A percentile compares a stretch with the other conserved stretches of the same genome.
These are phyloP conservation scores for Lasius platythorax DNA, from an alignment of 2,888 invertebrate genomes.

Conservation along the genomic window DNA sequence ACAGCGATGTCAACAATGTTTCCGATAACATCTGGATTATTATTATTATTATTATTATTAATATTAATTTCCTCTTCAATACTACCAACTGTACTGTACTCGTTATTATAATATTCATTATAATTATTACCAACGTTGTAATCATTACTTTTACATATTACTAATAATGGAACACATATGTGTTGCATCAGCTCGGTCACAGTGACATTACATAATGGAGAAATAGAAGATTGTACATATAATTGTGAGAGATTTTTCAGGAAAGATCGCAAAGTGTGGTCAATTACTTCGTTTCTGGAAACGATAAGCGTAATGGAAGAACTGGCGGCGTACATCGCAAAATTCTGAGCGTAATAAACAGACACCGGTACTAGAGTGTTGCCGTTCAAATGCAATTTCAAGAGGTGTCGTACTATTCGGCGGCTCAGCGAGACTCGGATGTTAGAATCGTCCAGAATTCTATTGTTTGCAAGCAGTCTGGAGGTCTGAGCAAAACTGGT, in stretches of 20 bases:
- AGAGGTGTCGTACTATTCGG: constrained; percentile 54
- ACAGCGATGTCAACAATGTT: constrained; percentile 82
- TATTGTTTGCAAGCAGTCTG: constrained; percentile 52
- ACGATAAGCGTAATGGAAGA: constrained; percentile 86
- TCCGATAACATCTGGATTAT: constrained; percentile 79
- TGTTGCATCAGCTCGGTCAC: constrained; percentile 84
- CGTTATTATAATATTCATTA: constrained; percentile 72
- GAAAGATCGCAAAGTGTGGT: constrained; percentile 82
- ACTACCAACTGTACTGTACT: constrained; percentile 64
- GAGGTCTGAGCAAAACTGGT: constrained; percentile 64
- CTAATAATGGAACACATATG: constrained; percentile 86
- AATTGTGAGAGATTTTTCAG: constrained; percentile 76
- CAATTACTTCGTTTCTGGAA: constrained; percentile 84
- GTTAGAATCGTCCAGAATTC: constrained; percentile 52
- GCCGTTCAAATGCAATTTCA: constrained; percentile 65
- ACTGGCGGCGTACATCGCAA: constrained; percentile 81
- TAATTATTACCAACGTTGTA: constrained; percentile 65
- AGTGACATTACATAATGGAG: constrained; percentile 81
- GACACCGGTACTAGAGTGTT: constrained; percentile 69
- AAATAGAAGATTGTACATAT: constrained; percentile 77
- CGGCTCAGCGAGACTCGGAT: constrained; percentile 51
- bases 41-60: constrained; percentile 79
- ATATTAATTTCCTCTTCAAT: constrained; percentile 71
- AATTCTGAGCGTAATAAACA: constrained; percentile 72
- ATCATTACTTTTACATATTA: constrained; percentile 79